Base-by-base conservation (phyloP, 64 coral and sea anemone species). In the Stichodactyla mertensii region DNA sequence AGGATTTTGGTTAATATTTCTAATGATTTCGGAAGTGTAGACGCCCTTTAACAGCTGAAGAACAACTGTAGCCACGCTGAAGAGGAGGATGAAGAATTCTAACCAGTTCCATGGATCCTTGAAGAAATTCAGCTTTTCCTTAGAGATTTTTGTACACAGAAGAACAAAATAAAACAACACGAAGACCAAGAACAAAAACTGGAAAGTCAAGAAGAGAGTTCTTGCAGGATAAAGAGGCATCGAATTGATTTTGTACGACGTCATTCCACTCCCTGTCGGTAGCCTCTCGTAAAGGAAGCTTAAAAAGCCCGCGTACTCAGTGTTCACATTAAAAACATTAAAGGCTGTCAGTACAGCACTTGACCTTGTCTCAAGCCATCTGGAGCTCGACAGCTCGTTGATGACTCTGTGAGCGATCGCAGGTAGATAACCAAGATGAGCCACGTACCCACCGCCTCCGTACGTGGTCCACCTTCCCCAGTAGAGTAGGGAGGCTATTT, bases 381-480 rank as follows among this genome's bases (percentile, higher is more conserved):
- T 88, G 18, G 87, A 77, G 2, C 61, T 77, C 27, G 77, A 22
- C 9, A 91, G 90, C 58, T 95, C 91, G n/a, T 28, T 26, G 7
- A 82, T 26, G 15, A 95, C 93, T 9, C 91, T 61, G 11, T 16
- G 36, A 22, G 93, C 93, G 52, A 85, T 89, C 11, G 14, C 24
- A 82, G 77, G 61, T 69, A 86, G 82, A 79, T 95, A 95, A 4
- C 93, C 93, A 57, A 95, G 64, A n/a, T 92, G 81, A 13, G 93
- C 89, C 62, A 86, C 83, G 77, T 92, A 95, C 4, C 93, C 93
- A 31, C 93, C 89, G 0, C 89, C 93, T 53, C 78, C 87, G 90
- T 95, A 95, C 5, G 70, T 13, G 2, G 16, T 61, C 6, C 57
- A 62, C 22, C 51, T 56, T 4, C 89, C 87, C 87, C 78, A 89